phyloP scores from a whole-genome alignment of 2,888 invertebrate genomes.

The Camponotus fellah region DNA sequence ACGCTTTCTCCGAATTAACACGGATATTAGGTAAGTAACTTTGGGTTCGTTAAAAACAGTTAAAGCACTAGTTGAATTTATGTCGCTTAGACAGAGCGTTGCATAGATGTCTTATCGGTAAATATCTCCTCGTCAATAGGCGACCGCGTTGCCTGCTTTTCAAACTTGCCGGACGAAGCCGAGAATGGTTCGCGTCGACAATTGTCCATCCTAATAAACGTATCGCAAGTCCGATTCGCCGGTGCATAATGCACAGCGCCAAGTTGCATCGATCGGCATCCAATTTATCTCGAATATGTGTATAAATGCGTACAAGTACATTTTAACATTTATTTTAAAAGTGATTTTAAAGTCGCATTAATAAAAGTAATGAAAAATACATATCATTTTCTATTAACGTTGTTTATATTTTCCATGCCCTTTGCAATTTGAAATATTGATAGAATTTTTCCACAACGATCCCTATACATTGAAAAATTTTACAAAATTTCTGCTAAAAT shows the following conservation, averaged over 20 bases:
- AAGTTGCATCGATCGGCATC: constrained; percentile 61
- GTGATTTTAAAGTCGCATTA: not conserved
- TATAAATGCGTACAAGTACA: not conserved
- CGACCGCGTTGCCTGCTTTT: constrained; percentile 17
- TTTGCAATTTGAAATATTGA: not conserved
- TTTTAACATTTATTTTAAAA: not conserved
- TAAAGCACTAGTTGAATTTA: not conserved
- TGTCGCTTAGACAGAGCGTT: not conserved
- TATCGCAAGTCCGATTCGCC: constrained; percentile 62
- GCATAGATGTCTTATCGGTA: constrained; percentile 2
- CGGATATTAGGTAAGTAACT: not conserved
- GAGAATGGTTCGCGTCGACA: constrained; percentile 63
- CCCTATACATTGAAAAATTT: not conserved
- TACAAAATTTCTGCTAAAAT: not conserved
- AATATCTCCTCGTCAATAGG: not conserved
- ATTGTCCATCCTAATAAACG: constrained; percentile 64
- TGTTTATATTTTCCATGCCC: not conserved
- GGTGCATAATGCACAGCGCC: constrained; percentile 65
- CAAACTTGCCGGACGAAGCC: constrained; percentile 39
- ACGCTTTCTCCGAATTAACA: constrained; percentile 29
- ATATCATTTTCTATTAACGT: not conserved
- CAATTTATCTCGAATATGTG: not conserved
- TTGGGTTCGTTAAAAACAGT: not conserved
- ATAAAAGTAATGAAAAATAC: not conserved
- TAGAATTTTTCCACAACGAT: not conserved